phyloP scores from a whole-genome alignment of 2,797 vertebrate species.

The Denticeps clupeoides region DNA sequence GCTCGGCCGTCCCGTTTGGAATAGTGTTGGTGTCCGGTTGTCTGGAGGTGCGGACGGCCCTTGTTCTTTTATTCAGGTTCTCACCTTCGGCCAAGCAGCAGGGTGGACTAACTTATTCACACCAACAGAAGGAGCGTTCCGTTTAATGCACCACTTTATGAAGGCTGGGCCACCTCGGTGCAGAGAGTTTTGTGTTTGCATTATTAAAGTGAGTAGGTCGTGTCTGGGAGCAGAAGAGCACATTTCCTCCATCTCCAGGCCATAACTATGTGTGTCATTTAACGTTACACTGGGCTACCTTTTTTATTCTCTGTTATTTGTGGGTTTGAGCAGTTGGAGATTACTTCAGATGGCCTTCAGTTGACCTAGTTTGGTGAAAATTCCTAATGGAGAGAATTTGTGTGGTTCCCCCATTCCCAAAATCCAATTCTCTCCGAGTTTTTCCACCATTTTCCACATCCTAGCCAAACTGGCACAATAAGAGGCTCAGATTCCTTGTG shows the following conservation, averaged over 20 bases:
- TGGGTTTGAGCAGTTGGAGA: constrained; percentile 15
- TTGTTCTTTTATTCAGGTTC: neutral
- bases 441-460: neutral
- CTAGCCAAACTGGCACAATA: neutral
- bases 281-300: neutral
- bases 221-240: too few relatives aligned
- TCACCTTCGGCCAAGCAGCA: constrained; percentile 4
- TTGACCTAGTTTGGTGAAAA: constrained; percentile 46
- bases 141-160: constrained; percentile 6
- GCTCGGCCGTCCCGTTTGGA: too few relatives aligned
- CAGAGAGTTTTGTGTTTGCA: too few relatives aligned
- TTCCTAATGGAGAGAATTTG: constrained; percentile 44
- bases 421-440: too few relatives aligned
- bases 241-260: too few relatives aligned
- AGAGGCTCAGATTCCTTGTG: neutral
- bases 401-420: neutral
- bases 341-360: constrained; percentile 27
- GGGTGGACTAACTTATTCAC: constrained; percentile 11
- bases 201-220: too few relatives aligned
- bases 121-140: constrained; percentile 4
- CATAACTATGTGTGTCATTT: too few relatives aligned
- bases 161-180: too few relatives aligned
- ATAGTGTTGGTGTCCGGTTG: too few relatives aligned
- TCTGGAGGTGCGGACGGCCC: neutral
- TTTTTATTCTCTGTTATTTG: neutral